Percentiles rank a stretch among this genome's conserved stretches.
phyloP scores from a whole-genome alignment of 2,113 vertebrate species.

The Martes martes region DNA sequence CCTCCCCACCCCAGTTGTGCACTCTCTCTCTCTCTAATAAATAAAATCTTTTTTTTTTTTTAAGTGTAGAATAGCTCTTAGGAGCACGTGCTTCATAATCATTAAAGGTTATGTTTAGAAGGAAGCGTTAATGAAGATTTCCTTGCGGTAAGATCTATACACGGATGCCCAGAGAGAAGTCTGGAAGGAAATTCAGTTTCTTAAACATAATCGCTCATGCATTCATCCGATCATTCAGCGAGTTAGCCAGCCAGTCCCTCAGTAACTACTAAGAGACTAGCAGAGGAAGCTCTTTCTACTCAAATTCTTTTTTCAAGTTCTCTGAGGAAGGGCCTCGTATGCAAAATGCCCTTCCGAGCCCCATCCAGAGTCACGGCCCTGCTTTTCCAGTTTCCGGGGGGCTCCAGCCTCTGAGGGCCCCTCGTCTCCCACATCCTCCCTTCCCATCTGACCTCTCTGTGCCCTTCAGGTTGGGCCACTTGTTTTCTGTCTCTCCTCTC shows the following conservation, averaged over 20 bases:
- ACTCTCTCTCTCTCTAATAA: neutral
- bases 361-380: rapidly evolving
- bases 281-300: neutral
- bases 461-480: neutral
- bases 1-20: no score
- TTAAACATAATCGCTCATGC: neutral
- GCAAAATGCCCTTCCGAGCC: neutral
- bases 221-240: neutral
- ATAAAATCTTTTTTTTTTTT: neutral
- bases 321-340: neutral
- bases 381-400: neutral
- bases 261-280: neutral
- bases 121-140: neutral
- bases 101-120: neutral
- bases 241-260: neutral
- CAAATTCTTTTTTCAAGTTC: neutral
- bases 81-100: neutral
- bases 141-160: neutral
- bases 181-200: neutral
- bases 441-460: neutral
- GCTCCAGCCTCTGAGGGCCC: rapidly evolving
- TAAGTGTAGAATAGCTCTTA: neutral
- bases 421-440: neutral
- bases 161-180: neutral
- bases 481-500: neutral